Conservation (phyloP, 2,113 vertebrate genomes). For the Typhlomys cinereus region DNA sequence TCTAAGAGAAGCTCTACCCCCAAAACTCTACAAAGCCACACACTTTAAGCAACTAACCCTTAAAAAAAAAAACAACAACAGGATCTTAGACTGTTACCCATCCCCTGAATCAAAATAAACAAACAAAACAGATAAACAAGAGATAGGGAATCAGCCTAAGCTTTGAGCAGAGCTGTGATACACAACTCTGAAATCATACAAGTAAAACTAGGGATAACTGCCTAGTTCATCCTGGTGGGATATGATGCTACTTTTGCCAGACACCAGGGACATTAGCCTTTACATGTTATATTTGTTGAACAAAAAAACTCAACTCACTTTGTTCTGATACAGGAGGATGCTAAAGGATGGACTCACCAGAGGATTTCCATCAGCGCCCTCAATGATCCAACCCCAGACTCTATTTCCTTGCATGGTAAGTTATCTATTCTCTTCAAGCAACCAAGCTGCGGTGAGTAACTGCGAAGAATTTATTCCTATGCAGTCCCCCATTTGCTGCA, state of each 20-base stretch:
- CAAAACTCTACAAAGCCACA: background rate
- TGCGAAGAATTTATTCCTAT: background rate
- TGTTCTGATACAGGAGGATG: background rate
- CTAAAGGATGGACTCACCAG: rapidly evolving
- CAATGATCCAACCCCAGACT: background rate
- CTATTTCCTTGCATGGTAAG: rapidly evolving
- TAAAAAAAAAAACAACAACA: background rate
- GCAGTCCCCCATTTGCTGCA: background rate
- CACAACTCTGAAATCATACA: background rate
- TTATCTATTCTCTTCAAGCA: background rate
- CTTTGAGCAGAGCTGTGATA: background rate
- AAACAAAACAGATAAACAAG: background rate
- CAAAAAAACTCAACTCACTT: slow-evolving; percentile 26
- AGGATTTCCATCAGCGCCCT: background rate
- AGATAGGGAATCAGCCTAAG: background rate
- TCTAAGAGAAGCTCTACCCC: background rate
- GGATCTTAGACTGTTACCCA: background rate
- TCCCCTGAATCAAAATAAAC: background rate
- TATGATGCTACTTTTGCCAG: background rate
- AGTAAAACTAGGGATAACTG: background rate
- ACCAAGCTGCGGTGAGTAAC: background rate
- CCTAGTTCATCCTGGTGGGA: background rate
- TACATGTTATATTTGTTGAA: background rate
- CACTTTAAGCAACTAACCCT: background rate
- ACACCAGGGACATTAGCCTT: background rate